Evolutionary conservation across 2,888 invertebrate species (phyloP).

Genomic region (Pammene fasciana): DNA sequence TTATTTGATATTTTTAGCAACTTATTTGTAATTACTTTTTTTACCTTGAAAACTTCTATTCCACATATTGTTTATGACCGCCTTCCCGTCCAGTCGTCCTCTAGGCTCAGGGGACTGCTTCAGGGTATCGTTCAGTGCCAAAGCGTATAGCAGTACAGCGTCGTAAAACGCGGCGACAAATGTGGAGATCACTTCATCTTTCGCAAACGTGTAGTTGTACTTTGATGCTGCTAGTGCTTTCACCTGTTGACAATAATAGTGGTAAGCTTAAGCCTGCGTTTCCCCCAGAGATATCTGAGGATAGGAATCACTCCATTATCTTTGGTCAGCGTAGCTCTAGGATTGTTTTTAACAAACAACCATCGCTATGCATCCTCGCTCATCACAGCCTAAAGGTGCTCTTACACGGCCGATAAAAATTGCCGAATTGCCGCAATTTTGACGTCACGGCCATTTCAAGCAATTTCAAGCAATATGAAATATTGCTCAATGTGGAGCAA

Average conservation of each 20-base stretch:
- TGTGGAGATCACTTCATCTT: constrained; percentile 91
- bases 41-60: constrained; percentile 90
- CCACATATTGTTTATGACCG: constrained; percentile 93
- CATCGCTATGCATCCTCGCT: no score
- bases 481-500: no score
- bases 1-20: no score
- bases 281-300: no score
- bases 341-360: no score
- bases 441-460: no score
- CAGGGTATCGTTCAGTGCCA: constrained; percentile 95
- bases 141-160: constrained; percentile 95
- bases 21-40: not conserved
- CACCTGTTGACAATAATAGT: constrained; percentile 73
- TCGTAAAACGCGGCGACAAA: constrained; percentile 98
- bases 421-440: no score
- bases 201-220: constrained; percentile 89
- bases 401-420: no score
- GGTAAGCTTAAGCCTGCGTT: not conserved
- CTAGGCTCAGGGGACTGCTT: constrained; percentile 72
- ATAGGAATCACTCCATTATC: no score
- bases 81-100: constrained; percentile 89
- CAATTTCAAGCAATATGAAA: no score
- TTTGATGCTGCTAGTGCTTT: constrained; percentile 86
- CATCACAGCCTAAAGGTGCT: no score
- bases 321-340: no score